These are phyloP conservation scores for Indri indri DNA, from an alignment of 2,113 vertebrate species.

Conservation along the genomic window DNA sequence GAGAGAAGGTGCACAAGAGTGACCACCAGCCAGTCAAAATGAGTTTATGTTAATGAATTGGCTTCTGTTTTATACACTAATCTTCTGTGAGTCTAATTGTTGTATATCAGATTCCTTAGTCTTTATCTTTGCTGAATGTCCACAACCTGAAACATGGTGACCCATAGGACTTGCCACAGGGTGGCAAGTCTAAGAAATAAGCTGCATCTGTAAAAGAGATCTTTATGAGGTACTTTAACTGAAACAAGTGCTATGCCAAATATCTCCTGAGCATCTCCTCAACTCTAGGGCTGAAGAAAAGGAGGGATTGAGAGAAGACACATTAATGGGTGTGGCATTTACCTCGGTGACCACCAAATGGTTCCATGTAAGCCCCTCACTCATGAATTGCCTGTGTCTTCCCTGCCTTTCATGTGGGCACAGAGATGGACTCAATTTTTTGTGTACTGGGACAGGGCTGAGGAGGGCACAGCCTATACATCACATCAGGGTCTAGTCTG, in stretches of 20 bases:
- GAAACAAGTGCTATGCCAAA: not conserved
- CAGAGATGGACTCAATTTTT: not conserved
- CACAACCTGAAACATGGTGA: not conserved
- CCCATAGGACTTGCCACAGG: not conserved
- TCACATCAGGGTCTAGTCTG: not conserved
- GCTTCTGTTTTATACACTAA: not conserved
- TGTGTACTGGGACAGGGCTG: not conserved
- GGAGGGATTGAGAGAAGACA: not conserved
- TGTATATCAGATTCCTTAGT: not conserved
- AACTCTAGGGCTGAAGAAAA: not conserved
- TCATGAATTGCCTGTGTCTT: not conserved
- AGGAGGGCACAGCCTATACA: not conserved
- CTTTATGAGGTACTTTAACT: not conserved
- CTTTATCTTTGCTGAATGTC: not conserved
- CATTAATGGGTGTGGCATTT: not conserved
- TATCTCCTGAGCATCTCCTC: not conserved
- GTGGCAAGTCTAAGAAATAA: not conserved
- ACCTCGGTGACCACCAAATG: not conserved
- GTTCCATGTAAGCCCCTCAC: not conserved
- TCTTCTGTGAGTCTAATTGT: not conserved
- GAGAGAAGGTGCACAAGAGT: not conserved
- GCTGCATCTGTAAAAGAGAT: not conserved
- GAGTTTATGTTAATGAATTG: not conserved
- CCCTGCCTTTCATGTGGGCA: not conserved
- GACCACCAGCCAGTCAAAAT: not conserved